Evolutionary conservation across 2,797 vertebrate genomes (phyloP).

Genomic region (Vultur gryphus): DNA sequence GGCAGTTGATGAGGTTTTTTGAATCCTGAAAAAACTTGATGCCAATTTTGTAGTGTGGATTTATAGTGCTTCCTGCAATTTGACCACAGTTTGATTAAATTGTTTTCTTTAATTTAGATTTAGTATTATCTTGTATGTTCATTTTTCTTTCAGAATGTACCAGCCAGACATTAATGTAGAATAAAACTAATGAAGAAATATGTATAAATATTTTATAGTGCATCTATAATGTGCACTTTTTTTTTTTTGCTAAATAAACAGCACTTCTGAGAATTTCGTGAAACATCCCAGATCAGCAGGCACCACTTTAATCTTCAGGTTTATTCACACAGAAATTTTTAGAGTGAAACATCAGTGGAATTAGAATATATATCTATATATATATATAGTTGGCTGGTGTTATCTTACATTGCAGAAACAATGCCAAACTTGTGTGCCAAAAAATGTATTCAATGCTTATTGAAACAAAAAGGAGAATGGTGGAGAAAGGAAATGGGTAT

Average conservation of each 20-base stretch:
- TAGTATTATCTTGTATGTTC: neutral
- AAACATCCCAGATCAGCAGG: neutral
- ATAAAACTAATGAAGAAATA: neutral
- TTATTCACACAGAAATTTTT: neutral
- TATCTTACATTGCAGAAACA: neutral
- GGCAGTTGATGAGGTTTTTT: neutral
- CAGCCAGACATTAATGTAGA: neutral
- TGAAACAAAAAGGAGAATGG: neutral
- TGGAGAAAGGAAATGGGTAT: neutral
- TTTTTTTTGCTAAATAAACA: neutral
- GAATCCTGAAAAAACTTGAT: neutral
- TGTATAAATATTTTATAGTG: neutral
- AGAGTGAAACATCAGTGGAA: neutral
- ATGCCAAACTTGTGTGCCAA: neutral
- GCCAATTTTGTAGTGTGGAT: neutral
- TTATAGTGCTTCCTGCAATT: neutral
- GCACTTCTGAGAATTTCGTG: neutral
- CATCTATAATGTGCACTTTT: neutral
- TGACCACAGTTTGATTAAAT: neutral
- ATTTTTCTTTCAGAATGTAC: neutral
- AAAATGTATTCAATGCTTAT: neutral
- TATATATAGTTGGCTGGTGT: neutral
- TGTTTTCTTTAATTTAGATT: neutral
- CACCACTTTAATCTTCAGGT: neutral
- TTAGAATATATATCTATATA: neutral